Evolutionary conservation across 2,113 vertebrate species (phyloP).

Genomic region (Nothoprocta perdicaria): DNA sequence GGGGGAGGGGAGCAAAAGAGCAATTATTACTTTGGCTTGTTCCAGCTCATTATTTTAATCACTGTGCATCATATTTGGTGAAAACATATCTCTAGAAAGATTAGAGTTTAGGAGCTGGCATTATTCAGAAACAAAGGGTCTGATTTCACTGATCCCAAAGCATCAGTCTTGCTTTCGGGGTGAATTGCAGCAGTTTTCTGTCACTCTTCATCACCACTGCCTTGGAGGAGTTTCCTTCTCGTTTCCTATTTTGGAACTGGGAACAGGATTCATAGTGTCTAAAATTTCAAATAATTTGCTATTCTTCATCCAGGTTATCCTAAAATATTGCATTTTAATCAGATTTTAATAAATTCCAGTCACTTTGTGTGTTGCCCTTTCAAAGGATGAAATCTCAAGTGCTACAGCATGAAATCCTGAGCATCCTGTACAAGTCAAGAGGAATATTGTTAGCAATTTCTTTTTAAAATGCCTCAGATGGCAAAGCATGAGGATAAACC

Average conservation of each 20-base stretch:
- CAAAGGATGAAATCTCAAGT: neutral
- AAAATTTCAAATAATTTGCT: neutral
- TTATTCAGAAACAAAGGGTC: conserved; percentile 21
- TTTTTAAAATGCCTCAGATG: neutral
- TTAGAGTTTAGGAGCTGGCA: conserved; percentile 18
- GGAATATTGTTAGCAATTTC: neutral
- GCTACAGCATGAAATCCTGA: conserved; percentile 11
- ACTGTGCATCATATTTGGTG: conserved; percentile 40
- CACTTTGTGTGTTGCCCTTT: neutral
- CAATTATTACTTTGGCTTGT: conserved; percentile 49
- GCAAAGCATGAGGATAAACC: neutral
- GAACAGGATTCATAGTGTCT: accelerated
- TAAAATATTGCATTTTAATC: neutral
- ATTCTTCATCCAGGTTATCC: neutral
- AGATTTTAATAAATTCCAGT: neutral
- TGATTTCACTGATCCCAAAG: neutral
- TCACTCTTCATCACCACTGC: neutral
- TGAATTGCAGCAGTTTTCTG: conserved; percentile 25
- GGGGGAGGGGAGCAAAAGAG: conserved; percentile 45
- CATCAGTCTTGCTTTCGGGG: neutral
- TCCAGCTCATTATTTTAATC: conserved; percentile 61
- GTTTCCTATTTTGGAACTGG: neutral
- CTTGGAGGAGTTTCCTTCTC: neutral
- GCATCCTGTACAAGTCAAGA: neutral
- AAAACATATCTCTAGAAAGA: conserved; percentile 45